Evolutionary conservation across 1,140 invertebrate genomes (phyloP).

Genomic region (Drosophila seguyi): DNA sequence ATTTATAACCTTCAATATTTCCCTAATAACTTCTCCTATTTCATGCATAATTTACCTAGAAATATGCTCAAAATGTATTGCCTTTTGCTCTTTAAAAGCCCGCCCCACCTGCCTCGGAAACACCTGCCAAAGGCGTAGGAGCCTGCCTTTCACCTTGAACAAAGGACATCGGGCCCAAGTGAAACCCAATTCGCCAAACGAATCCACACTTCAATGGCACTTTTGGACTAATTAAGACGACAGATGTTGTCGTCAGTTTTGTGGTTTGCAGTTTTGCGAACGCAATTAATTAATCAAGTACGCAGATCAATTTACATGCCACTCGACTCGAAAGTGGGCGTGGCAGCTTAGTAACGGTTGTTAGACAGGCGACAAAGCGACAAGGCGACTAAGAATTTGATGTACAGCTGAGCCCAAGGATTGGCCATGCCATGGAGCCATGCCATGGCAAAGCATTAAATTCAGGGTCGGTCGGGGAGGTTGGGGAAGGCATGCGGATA

Average conservation of each 20-base stretch:
- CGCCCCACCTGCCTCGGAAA: background rate
- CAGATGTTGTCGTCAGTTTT: slow-evolving; percentile 40
- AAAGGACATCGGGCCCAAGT: slow-evolving; percentile 17
- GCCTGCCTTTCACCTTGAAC: slow-evolving; percentile 31
- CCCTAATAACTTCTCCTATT: background rate
- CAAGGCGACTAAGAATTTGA: slow-evolving; percentile 17
- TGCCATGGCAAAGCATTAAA: slow-evolving; percentile 14
- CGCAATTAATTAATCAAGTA: slow-evolving; percentile 64
- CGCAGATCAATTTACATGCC: slow-evolving; percentile 60
- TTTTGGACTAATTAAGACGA: slow-evolving; percentile 49
- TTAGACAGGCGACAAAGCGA: slow-evolving; percentile 20
- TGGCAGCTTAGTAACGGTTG: slow-evolving; percentile 49
- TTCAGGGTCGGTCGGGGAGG: background rate
- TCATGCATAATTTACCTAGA: background rate
- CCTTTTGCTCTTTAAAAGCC: background rate
- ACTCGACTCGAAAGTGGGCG: slow-evolving; percentile 22
- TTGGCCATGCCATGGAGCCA: background rate
- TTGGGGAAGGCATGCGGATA: background rate
- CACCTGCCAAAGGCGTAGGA: background rate
- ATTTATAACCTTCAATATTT: background rate
- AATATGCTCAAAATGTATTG: background rate
- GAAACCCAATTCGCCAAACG: slow-evolving; percentile 11
- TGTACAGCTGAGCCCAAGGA: slow-evolving; percentile 25
- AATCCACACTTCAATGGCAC: slow-evolving; percentile 12
- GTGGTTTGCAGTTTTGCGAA: slow-evolving; percentile 42